phyloP scores from a whole-genome alignment of 2,113 vertebrate genomes.

The Bos javanicus region DNA sequence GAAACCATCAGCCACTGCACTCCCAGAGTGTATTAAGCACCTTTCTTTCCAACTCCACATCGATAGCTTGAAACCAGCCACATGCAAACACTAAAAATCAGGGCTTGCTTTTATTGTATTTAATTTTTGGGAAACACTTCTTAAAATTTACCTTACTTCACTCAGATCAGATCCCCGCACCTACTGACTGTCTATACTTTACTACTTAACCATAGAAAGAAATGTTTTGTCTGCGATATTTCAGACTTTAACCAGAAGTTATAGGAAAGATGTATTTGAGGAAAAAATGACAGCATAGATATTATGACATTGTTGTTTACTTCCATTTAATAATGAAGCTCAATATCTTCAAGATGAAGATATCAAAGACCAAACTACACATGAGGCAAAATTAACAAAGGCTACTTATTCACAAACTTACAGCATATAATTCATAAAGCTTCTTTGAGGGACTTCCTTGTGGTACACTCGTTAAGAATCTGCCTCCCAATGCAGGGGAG shows the following conservation, averaged over 20 bases:
- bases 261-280: not conserved
- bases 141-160: not conserved
- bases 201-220: not conserved
- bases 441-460: not conserved
- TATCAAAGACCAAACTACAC: not conserved
- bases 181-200: not conserved
- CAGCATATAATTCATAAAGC: not conserved
- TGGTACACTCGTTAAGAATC: not conserved
- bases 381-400: not conserved
- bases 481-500: not conserved
- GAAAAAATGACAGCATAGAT: not conserved
- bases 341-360: not conserved
- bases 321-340: not conserved
- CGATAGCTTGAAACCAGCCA: not conserved
- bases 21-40: not conserved
- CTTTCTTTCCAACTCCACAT: not conserved
- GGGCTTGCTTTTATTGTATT: not conserved
- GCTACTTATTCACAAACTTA: not conserved
- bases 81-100: not conserved
- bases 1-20: rapidly evolving
- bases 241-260: not conserved
- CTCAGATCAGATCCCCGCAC: not conserved
- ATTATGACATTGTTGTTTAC: not conserved
- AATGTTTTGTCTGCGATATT: not conserved
- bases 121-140: not conserved